Evolutionary conservation across 1,140 invertebrate genomes (phyloP).

Genomic region (Drosophila teissieri): DNA sequence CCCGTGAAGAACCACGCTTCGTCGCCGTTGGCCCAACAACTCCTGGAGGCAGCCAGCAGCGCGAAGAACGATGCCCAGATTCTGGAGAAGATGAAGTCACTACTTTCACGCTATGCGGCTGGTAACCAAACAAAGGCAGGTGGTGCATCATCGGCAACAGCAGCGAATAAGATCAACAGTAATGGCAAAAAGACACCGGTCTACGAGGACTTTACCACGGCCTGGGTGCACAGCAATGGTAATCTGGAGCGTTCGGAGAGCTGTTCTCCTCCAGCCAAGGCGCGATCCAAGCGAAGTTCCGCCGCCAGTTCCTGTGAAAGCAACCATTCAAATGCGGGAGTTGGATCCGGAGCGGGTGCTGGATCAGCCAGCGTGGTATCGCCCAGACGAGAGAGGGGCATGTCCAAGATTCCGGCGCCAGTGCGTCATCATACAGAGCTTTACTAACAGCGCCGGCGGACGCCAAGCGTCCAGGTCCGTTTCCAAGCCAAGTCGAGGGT

Average conservation of each 20-base stretch:
- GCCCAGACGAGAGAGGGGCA: conserved; percentile 72
- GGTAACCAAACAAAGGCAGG: conserved; percentile 55
- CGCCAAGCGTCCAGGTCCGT: conserved; percentile 60
- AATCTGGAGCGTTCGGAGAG: conserved; percentile 86
- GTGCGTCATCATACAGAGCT: conserved; percentile 83
- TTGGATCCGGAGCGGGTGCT: background rate
- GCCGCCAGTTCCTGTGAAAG: conserved; percentile 79
- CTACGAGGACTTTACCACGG: conserved; percentile 88
- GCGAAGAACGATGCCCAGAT: conserved; percentile 89
- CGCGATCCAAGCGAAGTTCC: conserved; percentile 78
- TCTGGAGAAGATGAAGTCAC: conserved; percentile 89
- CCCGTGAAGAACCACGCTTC: conserved; percentile 87
- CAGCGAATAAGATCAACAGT: conserved; percentile 5
- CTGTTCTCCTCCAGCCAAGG: conserved; percentile 76
- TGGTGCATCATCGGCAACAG: conserved; percentile 27
- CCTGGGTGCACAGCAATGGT: conserved; percentile 91
- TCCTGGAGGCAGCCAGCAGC: conserved; percentile 88
- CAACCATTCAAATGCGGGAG: conserved; percentile 59
- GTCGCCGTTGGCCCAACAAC: conserved; percentile 88
- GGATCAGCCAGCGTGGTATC: conserved; percentile 60
- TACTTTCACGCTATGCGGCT: conserved; percentile 88
- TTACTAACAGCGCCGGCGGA: conserved; percentile 78
- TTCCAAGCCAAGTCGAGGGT: conserved; percentile 58
- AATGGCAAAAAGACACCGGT: conserved; percentile 86
- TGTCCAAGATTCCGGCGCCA: conserved; percentile 83